Base-by-base conservation (phyloP, 1,140 invertebrate species). In the Lordiphosa collinella region DNA sequence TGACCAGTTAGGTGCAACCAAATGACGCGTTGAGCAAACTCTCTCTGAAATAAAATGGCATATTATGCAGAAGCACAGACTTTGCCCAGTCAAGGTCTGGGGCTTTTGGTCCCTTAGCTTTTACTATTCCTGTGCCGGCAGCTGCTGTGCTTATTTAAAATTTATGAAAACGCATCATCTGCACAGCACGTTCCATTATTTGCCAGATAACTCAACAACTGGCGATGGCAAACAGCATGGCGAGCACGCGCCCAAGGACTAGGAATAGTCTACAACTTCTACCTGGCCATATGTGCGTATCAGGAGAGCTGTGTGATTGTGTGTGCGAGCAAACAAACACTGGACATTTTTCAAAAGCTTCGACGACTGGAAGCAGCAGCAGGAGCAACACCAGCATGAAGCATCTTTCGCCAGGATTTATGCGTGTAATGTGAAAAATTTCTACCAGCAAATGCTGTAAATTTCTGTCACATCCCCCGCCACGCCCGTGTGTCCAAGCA, bases 161-260 rank as follows among this genome's bases (percentile, higher is more conserved):
- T 84, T 84, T 84, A 84, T 84, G 78, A 84, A 80, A 84, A 84
- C 78, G 78, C 78, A 84, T 84, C 78, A 84, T 76, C 78, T 84
- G 78, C 78, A 84, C 78, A 73, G 78, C 78, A 84, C 78, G 78
- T 84, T 78, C 79, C 68, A 84, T 78, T 84, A 84, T 84, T 84
- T 84, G 78, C 78, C 50, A 84, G 78, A 84, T 84, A 84, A 84
- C 78, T 84, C 78, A 84, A 68, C 73, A 60, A 71, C 78, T 75
- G 78, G 68, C 64, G 78, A 63, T 59, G 53, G 59, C 78, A 76
- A 82, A 82, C 59, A 69, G 63, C 53, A 61, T 40, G 44, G 38
- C 58, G 50, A 70, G 71, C 76, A 71, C 63, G 65, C 65, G 71
- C 66, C 71, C 76, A 68, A 84, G 76, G 67, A 82, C 75, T 51